These are phyloP conservation scores for Eupithecia subumbrata DNA, from an alignment of 2,888 invertebrate species.

Conservation along the genomic window DNA sequence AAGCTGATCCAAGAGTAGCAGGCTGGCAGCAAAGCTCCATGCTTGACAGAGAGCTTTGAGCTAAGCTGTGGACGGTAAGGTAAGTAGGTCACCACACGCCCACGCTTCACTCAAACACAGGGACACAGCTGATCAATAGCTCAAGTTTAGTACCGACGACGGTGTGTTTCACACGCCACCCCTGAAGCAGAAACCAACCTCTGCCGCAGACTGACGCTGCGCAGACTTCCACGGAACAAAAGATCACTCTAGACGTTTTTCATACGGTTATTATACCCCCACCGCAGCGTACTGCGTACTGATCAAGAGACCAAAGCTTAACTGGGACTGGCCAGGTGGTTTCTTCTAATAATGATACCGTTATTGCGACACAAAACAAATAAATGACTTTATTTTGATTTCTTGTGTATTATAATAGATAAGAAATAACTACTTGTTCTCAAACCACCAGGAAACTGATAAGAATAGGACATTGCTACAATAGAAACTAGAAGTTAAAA, in stretches of 20 bases:
- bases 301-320: not conserved
- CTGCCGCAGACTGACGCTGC: too few species aligned
- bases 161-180: not conserved
- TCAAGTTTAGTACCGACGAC: not conserved
- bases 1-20: not conserved
- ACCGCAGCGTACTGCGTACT: too few species aligned
- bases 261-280: too few species aligned
- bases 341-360: not conserved
- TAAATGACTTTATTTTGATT: not conserved
- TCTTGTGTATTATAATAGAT: not conserved
- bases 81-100: constrained; percentile 41
- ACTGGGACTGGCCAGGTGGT: not conserved
- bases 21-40: not conserved
- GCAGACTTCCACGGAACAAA: too few species aligned
- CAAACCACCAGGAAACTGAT: not conserved
- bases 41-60: not conserved
- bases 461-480: not conserved
- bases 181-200: too few species aligned
- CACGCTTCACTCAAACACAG: constrained; percentile 33
- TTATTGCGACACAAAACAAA: not conserved
- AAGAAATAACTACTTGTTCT: not conserved
- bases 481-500: not conserved
- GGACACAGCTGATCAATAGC: constrained; percentile 34
- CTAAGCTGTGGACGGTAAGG: constrained; percentile 18
- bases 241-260: too few species aligned